Evolutionary conservation across 2,113 vertebrate species (phyloP), one percentile per base, ranked within the genome.

Genomic region (Cryptotis parvus): DNA sequence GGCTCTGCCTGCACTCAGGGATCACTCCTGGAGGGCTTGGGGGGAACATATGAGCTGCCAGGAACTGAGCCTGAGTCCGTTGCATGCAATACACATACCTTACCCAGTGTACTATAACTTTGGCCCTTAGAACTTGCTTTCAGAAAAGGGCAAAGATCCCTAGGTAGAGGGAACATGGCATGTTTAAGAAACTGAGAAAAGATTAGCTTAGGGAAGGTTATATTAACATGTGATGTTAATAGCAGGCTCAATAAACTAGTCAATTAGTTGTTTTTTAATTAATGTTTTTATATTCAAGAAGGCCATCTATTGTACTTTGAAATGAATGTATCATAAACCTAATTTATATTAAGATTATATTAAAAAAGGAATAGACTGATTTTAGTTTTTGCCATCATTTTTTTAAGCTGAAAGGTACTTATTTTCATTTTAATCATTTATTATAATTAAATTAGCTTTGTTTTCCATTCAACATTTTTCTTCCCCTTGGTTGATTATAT

Each of bases 221-320:
- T 75, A 70, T 84, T 93, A 90, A 69, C 73, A 4, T 93, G 85
- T 69, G 65, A 93, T 49, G 52, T 82, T 90, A 92, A 66, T 41
- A n/a, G 81, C 31, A 75, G 45, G 7, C 9, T 92, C 37, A 88
- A 75, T 91, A 80, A 81, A 70, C 63, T 41, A 80, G 63, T 72
- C 78, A 74, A 84, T 84, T 84, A 85, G 58, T 70, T 76, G 77
- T 0, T 65, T 96, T 93, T 74, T 94, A 95, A 45, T 89, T 20
- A 73, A 0, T 82, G 9, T 87, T 94, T 96, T 97, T 81, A 81
- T 87, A 92, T 93, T 95, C 91, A 69, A 84, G 58, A 58, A n/a
- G 87, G 94, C 96, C 96, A 96, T 91, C 97, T 94, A 37, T 78
- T 93, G 79, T 94, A 84, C 94, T 96, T 94, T 92, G 76, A 96